Evolutionary conservation across 2,797 vertebrate species (phyloP).

Genomic region (Macrochelys suwanniensis): DNA sequence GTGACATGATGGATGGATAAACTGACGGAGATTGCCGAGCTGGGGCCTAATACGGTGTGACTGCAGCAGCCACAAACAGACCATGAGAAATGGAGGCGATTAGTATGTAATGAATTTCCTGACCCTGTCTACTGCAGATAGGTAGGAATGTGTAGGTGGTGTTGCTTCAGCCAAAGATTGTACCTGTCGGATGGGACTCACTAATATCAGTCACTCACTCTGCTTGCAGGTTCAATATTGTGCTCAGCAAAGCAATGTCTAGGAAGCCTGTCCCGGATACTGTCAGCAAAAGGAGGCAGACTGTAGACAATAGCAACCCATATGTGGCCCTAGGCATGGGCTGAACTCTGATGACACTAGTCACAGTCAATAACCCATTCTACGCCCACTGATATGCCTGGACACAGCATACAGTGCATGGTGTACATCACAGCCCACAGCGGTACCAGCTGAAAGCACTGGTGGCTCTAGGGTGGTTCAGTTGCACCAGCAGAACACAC

Average conservation of each 20-base stretch:
- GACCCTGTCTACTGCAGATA: background rate
- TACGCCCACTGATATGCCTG: background rate
- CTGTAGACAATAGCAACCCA: background rate
- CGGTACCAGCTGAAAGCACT: too few species aligned
- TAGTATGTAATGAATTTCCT: background rate
- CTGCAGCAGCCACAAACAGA: background rate
- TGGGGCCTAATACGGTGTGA: background rate
- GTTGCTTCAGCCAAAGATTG: background rate
- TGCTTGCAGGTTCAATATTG: background rate
- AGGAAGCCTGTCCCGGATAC: background rate
- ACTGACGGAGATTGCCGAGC: background rate
- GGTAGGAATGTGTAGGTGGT: too few species aligned
- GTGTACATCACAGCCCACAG: background rate
- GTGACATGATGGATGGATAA: background rate
- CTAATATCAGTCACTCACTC: background rate
- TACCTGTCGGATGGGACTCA: background rate
- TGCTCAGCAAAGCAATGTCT: background rate
- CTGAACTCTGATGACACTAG: background rate
- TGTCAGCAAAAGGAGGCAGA: background rate
- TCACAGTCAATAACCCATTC: background rate
- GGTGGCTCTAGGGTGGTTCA: background rate
- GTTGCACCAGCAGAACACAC: background rate
- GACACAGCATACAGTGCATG: background rate
- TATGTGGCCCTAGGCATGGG: background rate
- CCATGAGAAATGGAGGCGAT: background rate